Evolutionary conservation across 2,113 vertebrate genomes (phyloP).

Genomic region (Hystrix cristata): DNA sequence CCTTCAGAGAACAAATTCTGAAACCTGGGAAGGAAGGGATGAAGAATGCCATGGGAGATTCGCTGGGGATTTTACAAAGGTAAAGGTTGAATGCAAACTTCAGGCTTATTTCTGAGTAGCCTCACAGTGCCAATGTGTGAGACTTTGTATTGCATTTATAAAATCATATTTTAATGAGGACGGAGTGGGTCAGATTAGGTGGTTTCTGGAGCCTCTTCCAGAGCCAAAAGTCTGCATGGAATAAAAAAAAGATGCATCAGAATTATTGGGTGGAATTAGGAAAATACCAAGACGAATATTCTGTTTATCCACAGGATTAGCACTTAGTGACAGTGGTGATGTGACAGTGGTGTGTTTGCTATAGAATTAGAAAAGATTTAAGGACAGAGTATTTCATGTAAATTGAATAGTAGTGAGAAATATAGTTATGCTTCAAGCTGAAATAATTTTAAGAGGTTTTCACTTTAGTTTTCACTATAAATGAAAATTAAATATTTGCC

Average conservation of each 20-base stretch:
- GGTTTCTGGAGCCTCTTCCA: constrained; percentile 13
- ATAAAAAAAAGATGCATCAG: not conserved
- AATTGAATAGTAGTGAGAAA: constrained; percentile 3
- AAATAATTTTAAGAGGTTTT: constrained; percentile 58
- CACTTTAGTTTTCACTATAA: not conserved
- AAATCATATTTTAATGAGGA: constrained; percentile 20
- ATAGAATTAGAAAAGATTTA: not conserved
- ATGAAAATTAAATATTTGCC: constrained; percentile 48
- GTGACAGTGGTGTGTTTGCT: not conserved
- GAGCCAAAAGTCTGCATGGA: not conserved
- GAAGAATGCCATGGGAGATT: constrained; percentile 93
- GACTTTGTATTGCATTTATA: not conserved
- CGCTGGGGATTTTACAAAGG: constrained; percentile 96
- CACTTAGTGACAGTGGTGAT: not conserved
- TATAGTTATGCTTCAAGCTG: constrained; percentile 17
- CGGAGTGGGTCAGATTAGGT: not conserved
- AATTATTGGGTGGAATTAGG: constrained; percentile 9
- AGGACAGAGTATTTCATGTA: not conserved
- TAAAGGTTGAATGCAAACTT: constrained; percentile 88
- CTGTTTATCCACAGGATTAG: not conserved
- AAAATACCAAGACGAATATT: not conserved
- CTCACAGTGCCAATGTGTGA: not conserved
- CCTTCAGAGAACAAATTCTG: constrained; percentile 93
- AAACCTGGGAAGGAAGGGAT: constrained; percentile 95
- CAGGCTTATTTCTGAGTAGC: constrained; percentile 1